Base-by-base conservation (phyloP, 2,113 vertebrate genomes). In the Oncorhynchus tshawytscha region DNA sequence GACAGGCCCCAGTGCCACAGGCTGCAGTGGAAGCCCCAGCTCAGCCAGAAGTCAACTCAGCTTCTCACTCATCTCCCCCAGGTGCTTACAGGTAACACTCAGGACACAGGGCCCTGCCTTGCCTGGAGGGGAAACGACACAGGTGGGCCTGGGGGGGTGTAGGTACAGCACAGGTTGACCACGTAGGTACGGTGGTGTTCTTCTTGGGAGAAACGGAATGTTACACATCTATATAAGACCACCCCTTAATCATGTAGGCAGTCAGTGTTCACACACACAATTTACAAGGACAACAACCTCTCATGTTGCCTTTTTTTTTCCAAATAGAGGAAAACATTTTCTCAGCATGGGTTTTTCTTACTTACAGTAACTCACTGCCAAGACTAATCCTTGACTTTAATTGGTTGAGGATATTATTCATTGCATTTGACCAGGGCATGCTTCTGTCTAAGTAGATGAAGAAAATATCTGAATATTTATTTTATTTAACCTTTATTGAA, bases 171-270 rank as follows among this genome's bases (percentile, higher is more conserved):
- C 34, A 76, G 13, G 60, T 75, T 74, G 79, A 78, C 51, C 54
- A n/a, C 12, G 3, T 15, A 62, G 2, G 20, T 62, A 62, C n/a
- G 7, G 20, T 54, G 85, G 84, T 74, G 78, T 74, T 54, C 49
- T 15, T 54, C 15, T 83, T 83, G 81, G 66, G 22, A 65, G 67
- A 73, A 88, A 75, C 87, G 83, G 89, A 89, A 89, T 89, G 86
- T 81, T 81, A 81, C 88, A 87, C 2, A 27, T 27, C 27, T 79
- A 62, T 62, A 62, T 22, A 62, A 62, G 57, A 60, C 57, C 57
- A 60, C 57, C 59, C 59, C 59, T 20, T 60, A 60, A 60, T n/a
- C 57, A 60, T 22, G 57, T 6, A 60, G 57, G 6, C 20, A n/a
- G 59, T 20, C 18, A 22, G 59, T 20, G 18, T 22, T 22, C n/a